Evolutionary conservation across 2,113 vertebrate genomes (phyloP).

Genomic region (Passer domesticus): DNA sequence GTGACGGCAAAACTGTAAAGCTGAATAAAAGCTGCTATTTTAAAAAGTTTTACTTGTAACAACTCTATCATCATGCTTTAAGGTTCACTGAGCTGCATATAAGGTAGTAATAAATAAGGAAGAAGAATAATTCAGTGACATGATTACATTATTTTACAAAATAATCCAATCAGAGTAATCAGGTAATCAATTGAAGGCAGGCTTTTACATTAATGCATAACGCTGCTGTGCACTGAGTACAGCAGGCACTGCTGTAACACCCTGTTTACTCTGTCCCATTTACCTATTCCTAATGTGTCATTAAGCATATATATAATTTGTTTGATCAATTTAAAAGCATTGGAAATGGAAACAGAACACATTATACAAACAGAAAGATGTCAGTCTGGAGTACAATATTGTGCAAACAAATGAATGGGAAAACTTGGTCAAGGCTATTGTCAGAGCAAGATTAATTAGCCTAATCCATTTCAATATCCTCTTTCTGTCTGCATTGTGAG

Average conservation of each 20-base stretch:
- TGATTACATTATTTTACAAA: constrained; percentile 72
- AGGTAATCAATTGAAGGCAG: constrained; percentile 74
- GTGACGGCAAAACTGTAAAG: not conserved
- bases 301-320: constrained; percentile 58
- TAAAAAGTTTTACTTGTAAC: constrained; percentile 13
- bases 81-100: constrained; percentile 22
- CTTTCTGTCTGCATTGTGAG: constrained; percentile 74
- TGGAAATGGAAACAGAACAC: constrained; percentile 41
- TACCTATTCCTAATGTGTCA: constrained; percentile 62
- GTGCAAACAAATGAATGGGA: constrained; percentile 55
- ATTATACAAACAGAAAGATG: constrained; percentile 58
- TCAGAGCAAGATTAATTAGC: constrained; percentile 83
- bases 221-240: constrained; percentile 62
- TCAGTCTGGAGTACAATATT: constrained; percentile 14
- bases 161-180: constrained; percentile 79
- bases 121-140: constrained; percentile 52
- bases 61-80: constrained; percentile 16
- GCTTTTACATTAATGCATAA: constrained; percentile 64
- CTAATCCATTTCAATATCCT: constrained; percentile 86
- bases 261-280: constrained; percentile 60
- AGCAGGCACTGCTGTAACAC: constrained; percentile 69
- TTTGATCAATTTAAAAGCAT: constrained; percentile 62
- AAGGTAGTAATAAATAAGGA: constrained; percentile 62
- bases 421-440: constrained; percentile 69
- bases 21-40: constrained; percentile 30